phyloP scores from a whole-genome alignment of 2,113 vertebrate genomes.

The rabbit (Oryctolagus cuniculus) region DNA sequence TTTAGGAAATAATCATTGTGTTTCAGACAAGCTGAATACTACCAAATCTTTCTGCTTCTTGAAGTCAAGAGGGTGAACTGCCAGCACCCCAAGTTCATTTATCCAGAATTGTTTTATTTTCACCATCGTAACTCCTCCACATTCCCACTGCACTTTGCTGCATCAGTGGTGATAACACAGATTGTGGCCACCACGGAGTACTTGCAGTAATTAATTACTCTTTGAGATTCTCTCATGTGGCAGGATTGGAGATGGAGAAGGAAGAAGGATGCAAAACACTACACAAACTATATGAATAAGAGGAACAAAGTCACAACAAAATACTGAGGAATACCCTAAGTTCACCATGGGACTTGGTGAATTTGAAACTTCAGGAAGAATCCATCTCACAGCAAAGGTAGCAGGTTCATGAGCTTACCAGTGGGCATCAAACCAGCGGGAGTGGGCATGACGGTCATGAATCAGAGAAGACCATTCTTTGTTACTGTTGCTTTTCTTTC shows the following conservation, averaged over 20 bases:
- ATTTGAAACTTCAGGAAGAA: not conserved
- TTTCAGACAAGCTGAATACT: not conserved
- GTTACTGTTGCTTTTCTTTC: not conserved
- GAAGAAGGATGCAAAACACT: not conserved
- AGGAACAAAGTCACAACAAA: not conserved
- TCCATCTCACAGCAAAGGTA: not conserved
- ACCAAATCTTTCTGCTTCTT: not conserved
- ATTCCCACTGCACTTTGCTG: not conserved
- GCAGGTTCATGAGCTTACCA: accelerated
- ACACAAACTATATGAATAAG: not conserved
- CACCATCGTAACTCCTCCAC: not conserved
- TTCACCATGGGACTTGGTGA: not conserved
- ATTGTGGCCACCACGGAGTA: not conserved
- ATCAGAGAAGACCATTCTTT: not conserved
- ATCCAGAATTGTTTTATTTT: not conserved
- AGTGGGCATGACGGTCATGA: not conserved
- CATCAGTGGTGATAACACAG: accelerated
- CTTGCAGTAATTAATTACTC: too few relatives aligned
- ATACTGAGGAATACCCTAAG: accelerated
- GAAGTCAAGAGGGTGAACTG: not conserved
- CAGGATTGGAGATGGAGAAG: not conserved
- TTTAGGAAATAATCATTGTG: not conserved
- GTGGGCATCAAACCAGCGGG: not conserved
- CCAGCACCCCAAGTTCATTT: not conserved
- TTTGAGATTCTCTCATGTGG: too few relatives aligned